Conservation (phyloP, 2,888 invertebrate genomes). For the Bellardia pandia region DNA sequence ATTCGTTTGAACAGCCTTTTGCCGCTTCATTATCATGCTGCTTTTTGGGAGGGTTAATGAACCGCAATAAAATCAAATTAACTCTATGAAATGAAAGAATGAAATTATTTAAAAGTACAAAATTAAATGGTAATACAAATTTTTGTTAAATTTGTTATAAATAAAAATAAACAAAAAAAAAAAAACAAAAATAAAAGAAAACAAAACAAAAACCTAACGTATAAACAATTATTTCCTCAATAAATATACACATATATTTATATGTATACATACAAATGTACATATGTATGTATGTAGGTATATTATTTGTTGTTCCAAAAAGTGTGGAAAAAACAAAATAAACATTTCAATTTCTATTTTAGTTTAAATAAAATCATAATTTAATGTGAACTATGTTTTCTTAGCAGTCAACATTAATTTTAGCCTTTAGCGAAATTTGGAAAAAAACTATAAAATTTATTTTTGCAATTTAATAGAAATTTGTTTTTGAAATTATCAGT, state of each 20-base stretch:
- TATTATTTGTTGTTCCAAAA: background rate
- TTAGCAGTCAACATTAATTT: background rate
- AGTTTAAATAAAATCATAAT: slow-evolving; percentile 1
- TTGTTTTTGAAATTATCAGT: background rate
- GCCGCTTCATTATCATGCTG: background rate
- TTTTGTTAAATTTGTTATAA: slow-evolving; percentile 34
- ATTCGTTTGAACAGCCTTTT: background rate
- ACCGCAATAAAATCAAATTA: slow-evolving; percentile 2
- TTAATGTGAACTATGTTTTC: background rate
- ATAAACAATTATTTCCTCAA: slow-evolving; percentile 53
- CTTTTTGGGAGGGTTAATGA: slow-evolving; percentile 1
- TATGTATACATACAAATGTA: background rate
- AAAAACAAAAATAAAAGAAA: slow-evolving; percentile 13
- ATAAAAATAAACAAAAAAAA: slow-evolving; percentile 32
- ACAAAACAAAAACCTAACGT: slow-evolving; percentile 13
- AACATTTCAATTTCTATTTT: slow-evolving; percentile 35
- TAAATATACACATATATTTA: background rate
- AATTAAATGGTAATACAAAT: slow-evolving; percentile 37
- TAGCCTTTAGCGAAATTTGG: background rate
- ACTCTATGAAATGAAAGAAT: background rate
- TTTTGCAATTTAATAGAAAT: background rate
- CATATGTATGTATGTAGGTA: background rate
- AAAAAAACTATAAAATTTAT: background rate
- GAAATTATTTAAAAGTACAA: slow-evolving; percentile 21
- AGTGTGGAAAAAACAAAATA: slow-evolving; percentile 8